Percentiles rank a stretch among this genome's conserved stretches.
phyloP scores from a whole-genome alignment of 2,797 vertebrate species.

The Ceryle rudis region DNA sequence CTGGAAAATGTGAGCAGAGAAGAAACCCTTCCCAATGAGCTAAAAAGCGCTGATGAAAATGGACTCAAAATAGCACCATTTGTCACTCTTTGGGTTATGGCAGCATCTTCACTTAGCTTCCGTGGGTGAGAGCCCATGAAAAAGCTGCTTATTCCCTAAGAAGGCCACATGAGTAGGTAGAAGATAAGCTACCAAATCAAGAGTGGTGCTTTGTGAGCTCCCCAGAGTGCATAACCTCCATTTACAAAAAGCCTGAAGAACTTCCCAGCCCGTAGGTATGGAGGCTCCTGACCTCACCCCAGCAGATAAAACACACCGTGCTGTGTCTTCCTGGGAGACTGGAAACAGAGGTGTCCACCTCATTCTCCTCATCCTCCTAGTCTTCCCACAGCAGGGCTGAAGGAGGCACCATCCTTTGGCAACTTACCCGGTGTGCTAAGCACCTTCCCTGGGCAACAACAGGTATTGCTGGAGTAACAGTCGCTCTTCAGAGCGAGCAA shows the following conservation, averaged over 20 bases:
- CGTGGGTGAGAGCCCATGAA: background rate
- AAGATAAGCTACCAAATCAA: background rate
- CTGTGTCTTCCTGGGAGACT: background rate
- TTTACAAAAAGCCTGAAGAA: background rate
- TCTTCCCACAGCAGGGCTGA: background rate
- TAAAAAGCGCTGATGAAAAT: background rate
- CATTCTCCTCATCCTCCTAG: background rate
- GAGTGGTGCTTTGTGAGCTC: background rate
- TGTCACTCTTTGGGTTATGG: background rate
- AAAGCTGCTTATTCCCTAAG: background rate
- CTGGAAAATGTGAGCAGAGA: background rate
- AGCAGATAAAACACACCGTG: accelerated
- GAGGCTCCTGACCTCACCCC: background rate
- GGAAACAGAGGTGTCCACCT: background rate
- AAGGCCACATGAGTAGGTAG: background rate
- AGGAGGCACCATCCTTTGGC: background rate
- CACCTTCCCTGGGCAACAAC: background rate
- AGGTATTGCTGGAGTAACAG: background rate
- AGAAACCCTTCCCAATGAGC: constrained; percentile 13
- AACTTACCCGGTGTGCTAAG: background rate
- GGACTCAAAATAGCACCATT: background rate
- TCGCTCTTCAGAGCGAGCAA: background rate
- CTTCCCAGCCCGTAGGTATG: accelerated
- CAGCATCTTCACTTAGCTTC: background rate
- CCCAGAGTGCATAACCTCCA: background rate